Percentiles rank a stretch among this genome's conserved stretches.
These are phyloP conservation scores for Chiridota heheva DNA, from an alignment of 35 echinoderm and acorn worm genomes.

Conservation along the genomic window DNA sequence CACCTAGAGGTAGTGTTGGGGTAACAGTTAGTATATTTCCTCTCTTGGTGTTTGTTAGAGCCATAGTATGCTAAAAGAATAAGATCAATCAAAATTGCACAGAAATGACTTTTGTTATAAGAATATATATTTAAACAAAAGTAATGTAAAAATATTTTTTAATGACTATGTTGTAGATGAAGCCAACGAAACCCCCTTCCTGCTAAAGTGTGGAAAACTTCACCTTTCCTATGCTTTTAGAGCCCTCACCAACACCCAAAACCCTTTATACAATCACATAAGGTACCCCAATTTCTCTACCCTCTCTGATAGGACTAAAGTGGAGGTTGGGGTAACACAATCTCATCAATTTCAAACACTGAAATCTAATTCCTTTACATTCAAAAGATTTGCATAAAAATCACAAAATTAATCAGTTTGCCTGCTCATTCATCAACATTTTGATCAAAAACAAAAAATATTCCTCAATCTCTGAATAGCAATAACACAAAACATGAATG, in stretches of 20 bases:
- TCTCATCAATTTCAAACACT: too few relatives aligned
- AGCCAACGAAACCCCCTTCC: neutral
- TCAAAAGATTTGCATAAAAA: too few relatives aligned
- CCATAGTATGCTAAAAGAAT: constrained; percentile 59
- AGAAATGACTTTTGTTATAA: neutral
- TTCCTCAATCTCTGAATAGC: too few relatives aligned
- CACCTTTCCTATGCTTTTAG: neutral
- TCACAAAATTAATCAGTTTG: too few relatives aligned
- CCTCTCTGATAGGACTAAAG: too few relatives aligned
- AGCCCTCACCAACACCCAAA: neutral
- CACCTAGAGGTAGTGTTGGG: constrained; percentile 74
- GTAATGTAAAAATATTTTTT: neutral
- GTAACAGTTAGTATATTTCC: constrained; percentile 80
- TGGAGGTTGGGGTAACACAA: too few relatives aligned
- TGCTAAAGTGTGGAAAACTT: neutral
- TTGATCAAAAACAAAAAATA: too few relatives aligned
- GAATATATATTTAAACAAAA: neutral
- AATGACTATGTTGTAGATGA: neutral
- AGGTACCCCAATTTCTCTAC: too few relatives aligned
- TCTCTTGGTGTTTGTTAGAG: constrained; percentile 89
- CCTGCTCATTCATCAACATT: too few relatives aligned
- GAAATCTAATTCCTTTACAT: too few relatives aligned
- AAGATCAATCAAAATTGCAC: neutral
- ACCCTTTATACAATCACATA: too few relatives aligned
- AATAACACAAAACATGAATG: too few relatives aligned